phyloP scores from a whole-genome alignment of 1,140 invertebrate species.

The Aphaenogaster rudis region DNA sequence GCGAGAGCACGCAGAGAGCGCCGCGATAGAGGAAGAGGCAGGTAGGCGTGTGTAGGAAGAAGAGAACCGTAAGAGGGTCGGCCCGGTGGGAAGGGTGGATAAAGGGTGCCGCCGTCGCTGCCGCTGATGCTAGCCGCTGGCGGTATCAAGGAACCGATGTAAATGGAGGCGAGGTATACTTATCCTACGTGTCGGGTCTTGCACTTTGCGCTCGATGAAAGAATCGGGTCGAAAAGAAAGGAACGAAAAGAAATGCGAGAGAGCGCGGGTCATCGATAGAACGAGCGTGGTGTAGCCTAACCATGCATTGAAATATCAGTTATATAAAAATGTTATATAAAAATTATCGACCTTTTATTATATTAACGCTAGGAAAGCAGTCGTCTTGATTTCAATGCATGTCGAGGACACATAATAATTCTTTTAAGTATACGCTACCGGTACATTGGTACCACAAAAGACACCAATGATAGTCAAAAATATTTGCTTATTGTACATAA shows the following conservation, averaged over 20 bases:
- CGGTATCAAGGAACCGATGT: conserved; percentile 77
- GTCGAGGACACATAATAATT: not conserved
- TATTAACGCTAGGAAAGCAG: no score
- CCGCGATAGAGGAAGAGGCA: conserved; percentile 75
- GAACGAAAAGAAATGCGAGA: not conserved
- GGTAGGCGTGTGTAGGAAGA: conserved; percentile 71
- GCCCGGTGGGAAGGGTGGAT: conserved; percentile 60
- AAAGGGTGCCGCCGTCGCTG: conserved; percentile 70
- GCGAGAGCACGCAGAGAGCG: conserved; percentile 85
- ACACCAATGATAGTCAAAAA: not conserved
- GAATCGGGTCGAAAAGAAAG: conserved; percentile 30
- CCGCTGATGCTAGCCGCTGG: conserved; percentile 73
- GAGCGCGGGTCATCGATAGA: not conserved
- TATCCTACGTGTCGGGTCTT: conserved; percentile 63
- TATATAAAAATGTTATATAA: conserved; percentile 8
- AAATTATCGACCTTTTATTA: not conserved
- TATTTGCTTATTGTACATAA: conserved; percentile 18
- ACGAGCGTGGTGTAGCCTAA: not conserved
- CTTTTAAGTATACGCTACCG: no score
- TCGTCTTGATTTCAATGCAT: not conserved
- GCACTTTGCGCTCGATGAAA: conserved; percentile 39
- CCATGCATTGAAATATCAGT: not conserved
- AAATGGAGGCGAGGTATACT: conserved; percentile 75
- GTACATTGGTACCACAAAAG: not conserved
- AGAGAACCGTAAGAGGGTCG: conserved; percentile 68